Evolutionary conservation across 2,888 invertebrate species (phyloP), one percentile per base, ranked within the genome.

Genomic region (Peribatodes rhomboidaria): DNA sequence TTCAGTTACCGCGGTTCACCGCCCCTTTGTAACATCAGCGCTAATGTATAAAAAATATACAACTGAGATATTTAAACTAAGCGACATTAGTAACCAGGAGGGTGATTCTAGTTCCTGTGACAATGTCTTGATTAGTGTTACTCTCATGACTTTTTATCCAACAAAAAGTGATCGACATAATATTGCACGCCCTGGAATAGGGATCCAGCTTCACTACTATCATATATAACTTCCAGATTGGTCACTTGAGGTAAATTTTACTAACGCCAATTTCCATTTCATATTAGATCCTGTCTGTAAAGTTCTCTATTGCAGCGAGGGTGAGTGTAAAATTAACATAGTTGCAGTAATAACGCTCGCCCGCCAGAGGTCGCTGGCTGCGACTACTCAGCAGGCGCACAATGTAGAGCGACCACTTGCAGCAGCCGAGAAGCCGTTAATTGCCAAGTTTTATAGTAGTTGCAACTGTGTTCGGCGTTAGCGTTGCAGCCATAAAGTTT

Each of bases 281-380:
- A 60, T 57, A 62, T 62, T 31, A 65, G 61, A 57, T 22, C 18
- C 37, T 46, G 53, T 46, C 46, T 46, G 41, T 33, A 44, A 59
- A 60, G 39, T 61, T 31, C n/a, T 54, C 18, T 39, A 57, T 57
- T 57, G 39, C 53, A 49, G 37, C 39, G 49, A 22, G 57, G 22
- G 52, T 33, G 57, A 62, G 53, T 42, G 65, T 72, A 62, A 65
- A 69, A 61, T 53, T 49, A 61, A 79, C 78, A 74, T 55, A 71
- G 77, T 79, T 75, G 77, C 73, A 72, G 71, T 69, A 74, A 69
- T 72, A 79, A 62, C 69, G 64, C 66, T 65, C 41, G 67, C 55
- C 61, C 49, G 61, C 66, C 69, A 61, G 60, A 57, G 64, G 49
- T 37, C 52, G 33, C 54, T 65, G 60, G 50, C 46, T 52, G 58